Evolutionary conservation across 2,797 vertebrate species (phyloP).

Genomic region (Chaunax sp.): DNA sequence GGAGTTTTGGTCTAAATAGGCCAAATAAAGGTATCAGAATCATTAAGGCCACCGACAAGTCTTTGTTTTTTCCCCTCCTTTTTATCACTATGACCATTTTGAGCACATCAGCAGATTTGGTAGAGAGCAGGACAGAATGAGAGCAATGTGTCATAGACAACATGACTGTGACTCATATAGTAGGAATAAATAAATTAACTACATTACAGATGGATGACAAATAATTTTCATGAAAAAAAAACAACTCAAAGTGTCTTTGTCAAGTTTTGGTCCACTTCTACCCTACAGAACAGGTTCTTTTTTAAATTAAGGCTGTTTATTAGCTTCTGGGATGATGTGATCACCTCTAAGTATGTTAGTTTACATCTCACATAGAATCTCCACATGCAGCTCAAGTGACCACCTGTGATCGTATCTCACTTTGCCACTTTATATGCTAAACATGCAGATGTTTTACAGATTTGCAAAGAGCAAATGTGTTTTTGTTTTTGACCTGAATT

Average conservation of each 20-base stretch:
- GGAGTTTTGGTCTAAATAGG: constrained; percentile 64
- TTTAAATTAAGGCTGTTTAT: no score
- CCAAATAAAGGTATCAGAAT: constrained; percentile 72
- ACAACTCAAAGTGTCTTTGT: no score
- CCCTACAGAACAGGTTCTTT: no score
- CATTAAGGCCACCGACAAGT: constrained; percentile 66
- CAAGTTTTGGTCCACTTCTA: no score
- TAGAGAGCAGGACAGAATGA: constrained; percentile 39
- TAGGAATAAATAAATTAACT: constrained; percentile 3
- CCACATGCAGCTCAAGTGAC: not conserved
- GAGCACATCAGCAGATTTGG: constrained; percentile 65
- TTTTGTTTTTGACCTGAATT: not conserved
- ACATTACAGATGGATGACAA: not conserved
- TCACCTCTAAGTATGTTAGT: not conserved
- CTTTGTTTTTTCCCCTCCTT: constrained; percentile 47
- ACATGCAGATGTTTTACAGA: not conserved
- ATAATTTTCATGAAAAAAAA: not conserved
- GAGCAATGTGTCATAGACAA: constrained; percentile 16
- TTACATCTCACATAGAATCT: not conserved
- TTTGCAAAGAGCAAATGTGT: not conserved
- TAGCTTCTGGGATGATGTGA: no score
- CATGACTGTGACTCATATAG: not conserved
- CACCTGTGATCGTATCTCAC: not conserved
- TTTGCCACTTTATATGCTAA: not conserved
- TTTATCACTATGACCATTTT: constrained; percentile 54